These are phyloP conservation scores for Caenorhabditis brenneri DNA, from an alignment of 1,140 invertebrate genomes.

Conservation along the genomic window DNA sequence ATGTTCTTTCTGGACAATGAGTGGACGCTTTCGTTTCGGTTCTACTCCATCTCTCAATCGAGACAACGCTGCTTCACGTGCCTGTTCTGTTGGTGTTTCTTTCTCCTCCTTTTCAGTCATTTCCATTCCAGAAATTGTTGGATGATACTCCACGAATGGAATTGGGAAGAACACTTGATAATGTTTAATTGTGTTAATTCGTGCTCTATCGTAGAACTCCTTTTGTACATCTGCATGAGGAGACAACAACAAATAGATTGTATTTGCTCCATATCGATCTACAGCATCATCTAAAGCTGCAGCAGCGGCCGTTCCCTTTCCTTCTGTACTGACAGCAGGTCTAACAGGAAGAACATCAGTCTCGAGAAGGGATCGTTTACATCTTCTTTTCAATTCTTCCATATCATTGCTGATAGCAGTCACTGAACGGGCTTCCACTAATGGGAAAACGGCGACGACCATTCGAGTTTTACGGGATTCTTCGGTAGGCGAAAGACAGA, in stretches of 20 bases:
- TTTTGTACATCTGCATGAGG: slow-evolving; percentile 69
- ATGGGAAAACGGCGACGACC: slow-evolving; percentile 52
- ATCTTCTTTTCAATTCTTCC: slow-evolving; percentile 64
- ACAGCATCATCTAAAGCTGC: slow-evolving; percentile 68
- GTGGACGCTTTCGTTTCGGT: slow-evolving; percentile 51
- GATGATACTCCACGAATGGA: slow-evolving; percentile 69
- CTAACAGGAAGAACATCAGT: slow-evolving; percentile 7
- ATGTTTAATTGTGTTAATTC: slow-evolving; percentile 69
- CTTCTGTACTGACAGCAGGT: neutral
- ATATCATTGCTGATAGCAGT: slow-evolving; percentile 60
- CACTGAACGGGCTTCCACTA: slow-evolving; percentile 54
- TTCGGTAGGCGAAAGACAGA: slow-evolving; percentile 48
- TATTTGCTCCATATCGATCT: slow-evolving; percentile 69
- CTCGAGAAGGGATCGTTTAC: slow-evolving; percentile 19
- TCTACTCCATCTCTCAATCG: slow-evolving; percentile 46
- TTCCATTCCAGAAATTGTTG: slow-evolving; percentile 57
- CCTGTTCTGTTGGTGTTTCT: slow-evolving; percentile 54
- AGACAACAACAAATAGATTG: slow-evolving; percentile 65
- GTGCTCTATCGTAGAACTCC: slow-evolving; percentile 68
- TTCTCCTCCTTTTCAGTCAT: slow-evolving; percentile 45
- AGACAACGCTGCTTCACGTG: slow-evolving; percentile 33
- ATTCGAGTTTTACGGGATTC: slow-evolving; percentile 47
- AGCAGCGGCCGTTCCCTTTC: slow-evolving; percentile 53
- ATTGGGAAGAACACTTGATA: slow-evolving; percentile 70
- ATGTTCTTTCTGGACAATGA: slow-evolving; percentile 68